Conservation (phyloP, 2,113 vertebrate genomes). For the Chionodraco myersi region DNA sequence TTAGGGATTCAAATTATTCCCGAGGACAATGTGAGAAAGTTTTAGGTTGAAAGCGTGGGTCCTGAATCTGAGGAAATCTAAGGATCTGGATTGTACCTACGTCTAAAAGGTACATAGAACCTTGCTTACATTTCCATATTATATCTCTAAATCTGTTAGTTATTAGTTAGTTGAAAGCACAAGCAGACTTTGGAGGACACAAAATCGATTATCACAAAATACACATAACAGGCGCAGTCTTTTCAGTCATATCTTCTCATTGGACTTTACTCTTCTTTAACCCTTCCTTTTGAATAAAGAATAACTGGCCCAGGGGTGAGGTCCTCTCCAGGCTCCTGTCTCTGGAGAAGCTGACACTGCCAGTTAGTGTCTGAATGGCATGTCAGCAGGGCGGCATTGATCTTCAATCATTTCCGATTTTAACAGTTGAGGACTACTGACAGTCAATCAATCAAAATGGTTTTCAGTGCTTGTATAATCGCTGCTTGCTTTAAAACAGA, state of each 20-base stretch:
- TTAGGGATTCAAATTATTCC: background rate
- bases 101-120: background rate
- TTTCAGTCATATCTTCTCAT: background rate
- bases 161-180: constrained; percentile 2
- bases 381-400: constrained; percentile 34
- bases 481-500: constrained; percentile 6
- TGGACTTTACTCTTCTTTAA: background rate
- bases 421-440: constrained; percentile 21
- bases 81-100: background rate
- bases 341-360: constrained; percentile 13
- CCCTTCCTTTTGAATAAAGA: background rate
- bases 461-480: background rate
- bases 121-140: background rate
- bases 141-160: background rate
- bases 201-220: constrained; percentile 5
- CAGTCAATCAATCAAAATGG: constrained; percentile 15
- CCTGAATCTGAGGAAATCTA: background rate
- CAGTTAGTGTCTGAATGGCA: constrained; percentile 11
- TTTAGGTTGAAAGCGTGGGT: background rate
- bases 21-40: background rate
- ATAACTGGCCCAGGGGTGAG: background rate
- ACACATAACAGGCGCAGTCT: background rate
- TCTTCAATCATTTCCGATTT: constrained; percentile 46
- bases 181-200: constrained; percentile 16
- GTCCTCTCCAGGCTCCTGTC: constrained; percentile 9